Percentiles rank a stretch among this genome's conserved stretches.
Evolutionary conservation across 1,140 invertebrate genomes (phyloP).

Genomic region (Batillaria attramentaria): DNA sequence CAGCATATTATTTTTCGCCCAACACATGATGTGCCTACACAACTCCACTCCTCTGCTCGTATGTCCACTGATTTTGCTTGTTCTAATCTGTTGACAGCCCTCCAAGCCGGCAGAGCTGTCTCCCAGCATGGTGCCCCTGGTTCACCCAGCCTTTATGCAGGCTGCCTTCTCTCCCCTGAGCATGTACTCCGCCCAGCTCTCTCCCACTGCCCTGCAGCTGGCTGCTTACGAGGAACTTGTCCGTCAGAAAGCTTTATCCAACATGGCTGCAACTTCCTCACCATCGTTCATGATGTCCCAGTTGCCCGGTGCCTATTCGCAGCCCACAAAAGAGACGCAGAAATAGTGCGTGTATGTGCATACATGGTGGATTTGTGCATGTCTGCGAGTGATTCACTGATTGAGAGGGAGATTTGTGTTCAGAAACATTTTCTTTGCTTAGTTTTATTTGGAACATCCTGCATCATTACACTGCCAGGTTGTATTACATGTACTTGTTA

Average conservation of each 20-base stretch:
- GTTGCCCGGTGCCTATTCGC: conserved; percentile 22
- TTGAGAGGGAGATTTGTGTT: background rate
- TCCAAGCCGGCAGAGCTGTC: conserved; percentile 22
- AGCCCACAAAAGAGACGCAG: conserved; percentile 19
- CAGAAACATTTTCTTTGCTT: background rate
- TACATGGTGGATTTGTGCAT: background rate
- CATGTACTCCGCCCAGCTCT: conserved; percentile 26
- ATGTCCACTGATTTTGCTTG: too few species aligned
- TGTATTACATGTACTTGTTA: too few species aligned
- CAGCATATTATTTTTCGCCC: background rate
- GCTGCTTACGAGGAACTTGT: conserved; percentile 36
- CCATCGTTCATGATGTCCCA: conserved; percentile 18
- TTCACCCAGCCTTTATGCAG: conserved; percentile 42
- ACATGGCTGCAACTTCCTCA: background rate
- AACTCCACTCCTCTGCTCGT: too few species aligned
- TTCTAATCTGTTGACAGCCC: too few species aligned
- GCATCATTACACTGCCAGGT: too few species aligned
- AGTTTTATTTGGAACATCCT: too few species aligned
- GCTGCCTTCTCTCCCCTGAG: conserved; percentile 9
- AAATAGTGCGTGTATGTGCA: background rate
- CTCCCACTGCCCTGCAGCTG: conserved; percentile 18
- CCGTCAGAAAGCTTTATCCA: conserved; percentile 30
- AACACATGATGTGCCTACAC: too few species aligned
- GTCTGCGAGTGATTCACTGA: background rate
- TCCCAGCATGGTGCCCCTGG: background rate